Evolutionary conservation across 2,113 vertebrate species (phyloP).

Genomic region (Rhinichthys klamathensis): DNA sequence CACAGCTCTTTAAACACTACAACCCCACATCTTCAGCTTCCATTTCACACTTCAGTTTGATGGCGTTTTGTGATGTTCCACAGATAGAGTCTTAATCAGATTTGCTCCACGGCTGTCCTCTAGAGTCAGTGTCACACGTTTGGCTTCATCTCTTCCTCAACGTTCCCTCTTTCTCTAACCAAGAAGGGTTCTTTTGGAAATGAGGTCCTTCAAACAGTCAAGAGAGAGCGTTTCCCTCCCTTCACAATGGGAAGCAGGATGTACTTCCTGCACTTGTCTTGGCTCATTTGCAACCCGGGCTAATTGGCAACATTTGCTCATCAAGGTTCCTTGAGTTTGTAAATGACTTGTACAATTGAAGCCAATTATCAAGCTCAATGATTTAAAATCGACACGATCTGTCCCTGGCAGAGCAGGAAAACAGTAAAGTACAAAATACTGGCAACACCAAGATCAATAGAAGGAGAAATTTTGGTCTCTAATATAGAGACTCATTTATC

Average conservation of each 20-base stretch:
- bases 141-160: neutral
- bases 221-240: slow-evolving; percentile 10
- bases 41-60: slow-evolving; percentile 30
- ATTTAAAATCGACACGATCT: slow-evolving; percentile 55
- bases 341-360: slow-evolving; percentile 59
- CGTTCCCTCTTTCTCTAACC: neutral
- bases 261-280: slow-evolving; percentile 24
- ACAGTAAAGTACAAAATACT: neutral
- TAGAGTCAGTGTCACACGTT: slow-evolving; percentile 19
- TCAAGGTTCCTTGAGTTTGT: slow-evolving; percentile 43
- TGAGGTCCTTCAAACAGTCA: slow-evolving; percentile 1
- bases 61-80: slow-evolving; percentile 27
- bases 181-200: slow-evolving; percentile 37
- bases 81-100: slow-evolving; percentile 17
- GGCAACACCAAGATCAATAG: neutral
- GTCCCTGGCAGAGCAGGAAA: neutral
- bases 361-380: slow-evolving; percentile 64
- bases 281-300: slow-evolving; percentile 44
- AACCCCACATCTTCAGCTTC: slow-evolving; percentile 14
- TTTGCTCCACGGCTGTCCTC: slow-evolving; percentile 16
- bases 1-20: slow-evolving; percentile 19
- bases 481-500: neutral
- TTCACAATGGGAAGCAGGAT: slow-evolving; percentile 6
- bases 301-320: slow-evolving; percentile 55
- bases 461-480: neutral